phyloP scores from a whole-genome alignment of 2,888 invertebrate species.

The Caenorhabditis sp. region DNA sequence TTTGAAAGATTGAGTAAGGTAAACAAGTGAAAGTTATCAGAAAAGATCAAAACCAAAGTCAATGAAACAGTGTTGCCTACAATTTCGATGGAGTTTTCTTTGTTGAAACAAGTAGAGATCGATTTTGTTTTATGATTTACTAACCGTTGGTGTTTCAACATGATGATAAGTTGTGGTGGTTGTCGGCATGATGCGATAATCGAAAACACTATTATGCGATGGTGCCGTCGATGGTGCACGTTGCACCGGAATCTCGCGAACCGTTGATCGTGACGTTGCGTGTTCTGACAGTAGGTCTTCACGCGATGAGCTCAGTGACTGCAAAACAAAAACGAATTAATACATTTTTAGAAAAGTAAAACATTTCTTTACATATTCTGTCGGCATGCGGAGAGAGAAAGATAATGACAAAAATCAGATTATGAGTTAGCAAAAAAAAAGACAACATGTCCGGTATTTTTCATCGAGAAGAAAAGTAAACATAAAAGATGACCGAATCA shows the following conservation, averaged over 20 bases:
- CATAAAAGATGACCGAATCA: not conserved
- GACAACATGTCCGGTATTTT: not conserved
- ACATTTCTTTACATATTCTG: not conserved
- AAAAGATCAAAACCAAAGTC: not conserved
- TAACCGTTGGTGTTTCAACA: constrained; percentile 39
- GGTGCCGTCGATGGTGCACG: constrained; percentile 60
- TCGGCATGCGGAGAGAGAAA: not conserved
- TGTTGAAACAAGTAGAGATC: too few relatives aligned
- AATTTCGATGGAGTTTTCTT: not conserved
- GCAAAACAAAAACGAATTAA: constrained; percentile 12
- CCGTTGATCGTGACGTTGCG: constrained; percentile 59
- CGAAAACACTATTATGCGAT: constrained; percentile 49
- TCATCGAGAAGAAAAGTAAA: not conserved
- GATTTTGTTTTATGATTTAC: too few relatives aligned
- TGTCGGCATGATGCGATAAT: constrained; percentile 56
- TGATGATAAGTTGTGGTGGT: constrained; percentile 39
- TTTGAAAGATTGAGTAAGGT: not conserved
- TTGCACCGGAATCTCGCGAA: constrained; percentile 69
- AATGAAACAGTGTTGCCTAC: not conserved
- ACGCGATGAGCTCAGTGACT: constrained; percentile 55
- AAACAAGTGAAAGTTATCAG: not conserved
- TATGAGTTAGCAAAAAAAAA: not conserved
- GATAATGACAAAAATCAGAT: not conserved
- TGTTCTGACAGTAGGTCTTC: constrained; percentile 64
- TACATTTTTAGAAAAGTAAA: not conserved